Evolutionary conservation across 2,888 invertebrate species (phyloP).

Genomic region (Harpalus rufipes): DNA sequence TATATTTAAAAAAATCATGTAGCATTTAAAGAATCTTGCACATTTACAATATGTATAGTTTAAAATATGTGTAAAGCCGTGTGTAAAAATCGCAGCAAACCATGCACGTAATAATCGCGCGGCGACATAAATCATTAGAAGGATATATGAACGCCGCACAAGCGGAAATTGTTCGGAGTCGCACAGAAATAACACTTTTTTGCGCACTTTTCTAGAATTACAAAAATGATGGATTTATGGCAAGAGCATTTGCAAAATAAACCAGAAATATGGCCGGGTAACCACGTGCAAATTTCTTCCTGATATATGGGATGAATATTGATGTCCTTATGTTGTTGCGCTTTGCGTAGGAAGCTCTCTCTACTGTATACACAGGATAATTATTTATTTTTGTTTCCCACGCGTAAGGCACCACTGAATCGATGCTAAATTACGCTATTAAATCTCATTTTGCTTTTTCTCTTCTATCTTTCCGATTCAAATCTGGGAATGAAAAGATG

Average conservation of each 20-base stretch:
- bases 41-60: conserved; percentile 7
- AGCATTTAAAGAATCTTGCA: background rate
- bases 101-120: conserved; percentile 48
- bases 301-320: conserved; percentile 62
- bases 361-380: conserved; percentile 47
- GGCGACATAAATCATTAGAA: conserved; percentile 51
- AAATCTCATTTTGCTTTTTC: conserved; percentile 33
- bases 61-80: conserved; percentile 11
- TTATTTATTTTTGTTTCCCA: conserved; percentile 56
- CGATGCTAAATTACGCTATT: conserved; percentile 46
- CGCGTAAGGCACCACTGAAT: conserved; percentile 5
- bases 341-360: background rate
- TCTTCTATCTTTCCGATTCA: background rate
- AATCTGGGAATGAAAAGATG: conserved; percentile 22
- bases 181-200: conserved; percentile 61
- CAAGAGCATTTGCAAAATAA: conserved; percentile 57
- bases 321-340: conserved; percentile 34
- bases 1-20: too few species aligned
- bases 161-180: conserved; percentile 60
- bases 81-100: conserved; percentile 34
- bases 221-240: conserved; percentile 62
- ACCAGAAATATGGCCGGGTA: conserved; percentile 61
- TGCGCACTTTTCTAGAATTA: conserved; percentile 60
- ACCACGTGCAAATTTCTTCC: conserved; percentile 58
- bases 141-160: conserved; percentile 57